Base-by-base conservation (phyloP, 2,113 vertebrate genomes). In the Toxotes jaculatrix region DNA sequence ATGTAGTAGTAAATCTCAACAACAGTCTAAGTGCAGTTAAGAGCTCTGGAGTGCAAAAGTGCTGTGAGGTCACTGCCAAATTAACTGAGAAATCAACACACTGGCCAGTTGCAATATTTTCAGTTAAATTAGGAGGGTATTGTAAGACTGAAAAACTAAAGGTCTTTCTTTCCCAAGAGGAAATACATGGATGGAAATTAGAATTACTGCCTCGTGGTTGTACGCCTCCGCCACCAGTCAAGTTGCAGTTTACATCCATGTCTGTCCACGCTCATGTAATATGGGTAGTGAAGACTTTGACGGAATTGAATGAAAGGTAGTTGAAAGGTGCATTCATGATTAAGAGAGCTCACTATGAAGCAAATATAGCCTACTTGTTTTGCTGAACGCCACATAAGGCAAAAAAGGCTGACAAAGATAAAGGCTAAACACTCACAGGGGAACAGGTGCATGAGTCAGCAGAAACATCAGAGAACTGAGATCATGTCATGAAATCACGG, bases 51-150 rank as follows among this genome's bases (percentile, higher is more conserved):
- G 47, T 3, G 6, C 1, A 31, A 47, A 43, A 27, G 1, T 36
- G 14, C 21, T 51, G 11, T 11, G 45, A 55, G 27, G n/a, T 74
- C 40, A 63, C 47, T 56, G n/a, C 7, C 69, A 63, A 32, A 38
- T 14, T 38, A 60, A 42, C 8, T 7, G 36, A 38, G 34, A 61
- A 53, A 45, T 55, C 3, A 67, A 70, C 53, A 5, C 6, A 16
- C 32, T 64, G 82, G 27, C 42, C 60, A 47, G n/a, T 7, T 71
- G 60, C 72, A 71, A 5, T 65, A 6, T 53, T 61, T 74, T 49
- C 19, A 57, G 51, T 59, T 61, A 36, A 32, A 47, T 47, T 40
- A 59, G 23, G 60, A 59, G 32, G 42, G 10, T 57, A 60, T 23
- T 67, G n/a, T 66, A 42, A 57, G n/a, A 65, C 32, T 40, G 21